phyloP scores from a whole-genome alignment of 2,888 invertebrate genomes.

The Volucella zonaria region DNA sequence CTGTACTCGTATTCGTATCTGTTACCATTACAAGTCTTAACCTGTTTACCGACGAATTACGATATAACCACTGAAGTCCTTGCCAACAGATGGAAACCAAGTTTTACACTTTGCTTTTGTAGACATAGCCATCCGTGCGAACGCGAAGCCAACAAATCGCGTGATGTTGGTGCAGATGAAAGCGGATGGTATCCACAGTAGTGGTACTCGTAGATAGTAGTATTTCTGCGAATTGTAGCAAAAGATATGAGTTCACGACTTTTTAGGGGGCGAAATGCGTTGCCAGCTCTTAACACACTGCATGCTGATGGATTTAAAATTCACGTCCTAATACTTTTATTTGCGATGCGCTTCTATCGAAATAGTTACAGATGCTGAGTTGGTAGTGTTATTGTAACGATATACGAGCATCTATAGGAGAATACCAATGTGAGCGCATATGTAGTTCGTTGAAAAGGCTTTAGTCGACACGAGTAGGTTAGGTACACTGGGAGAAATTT shows the following conservation, averaged over 20 bases:
- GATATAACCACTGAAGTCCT: slow-evolving; percentile 32
- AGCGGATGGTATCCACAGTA: background rate
- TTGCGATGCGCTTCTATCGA: slow-evolving; percentile 51
- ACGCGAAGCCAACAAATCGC: slow-evolving; percentile 42
- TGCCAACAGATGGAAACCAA: slow-evolving; percentile 54
- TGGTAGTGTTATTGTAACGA: slow-evolving; percentile 32
- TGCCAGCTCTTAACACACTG: slow-evolving; percentile 64
- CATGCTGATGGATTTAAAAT: slow-evolving; percentile 62
- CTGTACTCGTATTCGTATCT: no score
- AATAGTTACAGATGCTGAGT: slow-evolving; percentile 44
- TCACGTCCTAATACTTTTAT: slow-evolving; percentile 61
- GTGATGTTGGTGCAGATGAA: background rate
- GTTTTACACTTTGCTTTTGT: slow-evolving; percentile 46
- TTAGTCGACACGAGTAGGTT: slow-evolving; percentile 42
- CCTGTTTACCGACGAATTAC: slow-evolving; percentile 53
- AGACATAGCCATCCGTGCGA: background rate
- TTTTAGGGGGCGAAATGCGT: slow-evolving; percentile 46
- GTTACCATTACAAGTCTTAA: slow-evolving; percentile 5
- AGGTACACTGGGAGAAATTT: slow-evolving; percentile 44
- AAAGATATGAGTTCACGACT: slow-evolving; percentile 33
- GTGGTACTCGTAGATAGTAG: slow-evolving; percentile 6
- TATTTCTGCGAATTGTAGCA: slow-evolving; percentile 43
- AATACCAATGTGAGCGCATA: background rate
- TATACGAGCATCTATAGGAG: slow-evolving; percentile 28
- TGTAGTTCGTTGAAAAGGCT: slow-evolving; percentile 45